Evolutionary conservation across 53 echinoderm and acorn worm species (phyloP).

Genomic region (Echinarachnius parma): DNA sequence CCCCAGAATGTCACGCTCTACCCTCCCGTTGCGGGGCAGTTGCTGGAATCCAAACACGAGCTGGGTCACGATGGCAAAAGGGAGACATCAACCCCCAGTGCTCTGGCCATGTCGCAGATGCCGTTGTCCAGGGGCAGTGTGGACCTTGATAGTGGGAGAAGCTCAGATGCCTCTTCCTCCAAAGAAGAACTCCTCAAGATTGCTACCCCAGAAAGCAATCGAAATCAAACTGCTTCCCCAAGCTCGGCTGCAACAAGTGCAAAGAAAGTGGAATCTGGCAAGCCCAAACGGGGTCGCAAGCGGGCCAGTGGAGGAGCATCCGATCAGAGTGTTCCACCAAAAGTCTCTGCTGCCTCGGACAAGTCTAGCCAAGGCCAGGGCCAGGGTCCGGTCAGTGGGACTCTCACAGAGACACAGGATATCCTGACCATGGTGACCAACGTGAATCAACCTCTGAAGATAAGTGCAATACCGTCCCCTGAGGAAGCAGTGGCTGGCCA

Average conservation of each 20-base stretch:
- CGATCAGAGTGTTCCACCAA: slow-evolving; percentile 8
- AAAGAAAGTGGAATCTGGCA: slow-evolving; percentile 33
- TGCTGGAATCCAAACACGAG: slow-evolving; percentile 8
- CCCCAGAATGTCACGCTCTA: slow-evolving; percentile 94
- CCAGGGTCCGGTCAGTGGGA: slow-evolving; percentile 42
- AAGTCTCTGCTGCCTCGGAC: slow-evolving; percentile 4
- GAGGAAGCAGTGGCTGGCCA: slow-evolving; percentile 55
- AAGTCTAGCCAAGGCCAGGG: background rate
- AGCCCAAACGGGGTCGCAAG: slow-evolving; percentile 51
- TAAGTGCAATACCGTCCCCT: slow-evolving; percentile 96
- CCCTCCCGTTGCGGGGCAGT: slow-evolving; percentile 44
- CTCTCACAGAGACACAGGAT: slow-evolving; percentile 57
- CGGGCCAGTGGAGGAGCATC: slow-evolving; percentile 22
- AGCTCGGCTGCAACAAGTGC: slow-evolving; percentile 20
- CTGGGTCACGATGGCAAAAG: background rate
- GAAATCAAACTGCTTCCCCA: too few species aligned
- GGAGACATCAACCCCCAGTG: slow-evolving; percentile 6
- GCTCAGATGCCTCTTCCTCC: slow-evolving; percentile 40
- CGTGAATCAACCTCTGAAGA: slow-evolving; percentile 87
- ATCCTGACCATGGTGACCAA: slow-evolving; percentile 89
- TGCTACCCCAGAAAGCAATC: background rate
- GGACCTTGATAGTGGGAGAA: slow-evolving; percentile 25
- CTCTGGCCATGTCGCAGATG: slow-evolving; percentile 19
- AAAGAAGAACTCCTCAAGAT: slow-evolving; percentile 38
- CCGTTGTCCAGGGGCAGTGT: background rate